phyloP scores from a whole-genome alignment of 2,113 vertebrate species.

The Rhynchomys soricoides region DNA sequence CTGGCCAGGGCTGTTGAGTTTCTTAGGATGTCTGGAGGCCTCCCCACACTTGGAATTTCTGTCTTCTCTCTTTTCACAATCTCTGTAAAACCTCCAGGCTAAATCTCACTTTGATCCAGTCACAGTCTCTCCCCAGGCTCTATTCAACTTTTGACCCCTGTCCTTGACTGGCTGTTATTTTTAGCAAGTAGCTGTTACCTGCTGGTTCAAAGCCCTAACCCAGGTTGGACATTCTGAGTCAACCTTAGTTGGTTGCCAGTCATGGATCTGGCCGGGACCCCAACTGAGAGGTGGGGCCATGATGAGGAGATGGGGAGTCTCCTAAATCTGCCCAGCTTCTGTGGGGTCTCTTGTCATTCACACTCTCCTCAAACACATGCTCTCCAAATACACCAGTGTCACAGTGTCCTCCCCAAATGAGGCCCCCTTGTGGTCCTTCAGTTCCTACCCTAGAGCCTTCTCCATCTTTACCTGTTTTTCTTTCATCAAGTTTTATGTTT shows the following conservation, averaged over 20 bases:
- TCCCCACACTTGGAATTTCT: neutral
- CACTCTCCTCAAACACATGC: neutral
- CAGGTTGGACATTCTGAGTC: neutral
- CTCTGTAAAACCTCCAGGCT: neutral
- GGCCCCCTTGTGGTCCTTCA: neutral
- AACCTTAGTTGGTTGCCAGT: neutral
- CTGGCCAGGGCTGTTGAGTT: neutral
- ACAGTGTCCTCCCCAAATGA: neutral
- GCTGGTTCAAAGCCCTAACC: neutral
- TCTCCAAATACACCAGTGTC: neutral
- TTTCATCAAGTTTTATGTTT: neutral
- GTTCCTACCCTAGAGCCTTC: neutral
- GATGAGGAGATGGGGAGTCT: neutral
- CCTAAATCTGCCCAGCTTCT: neutral
- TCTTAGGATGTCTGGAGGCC: neutral
- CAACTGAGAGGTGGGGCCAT: neutral
- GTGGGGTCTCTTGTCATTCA: neutral
- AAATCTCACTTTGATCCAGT: neutral
- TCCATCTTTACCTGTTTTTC: slow-evolving; percentile 17
- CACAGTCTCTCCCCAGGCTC: neutral
- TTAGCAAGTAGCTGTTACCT: neutral
- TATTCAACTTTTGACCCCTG: neutral
- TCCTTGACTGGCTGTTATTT: neutral
- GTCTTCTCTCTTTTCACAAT: neutral
- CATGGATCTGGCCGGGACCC: neutral